These are phyloP conservation scores for Torymus texanus DNA, from an alignment of 2,888 invertebrate species.

Conservation along the genomic window DNA sequence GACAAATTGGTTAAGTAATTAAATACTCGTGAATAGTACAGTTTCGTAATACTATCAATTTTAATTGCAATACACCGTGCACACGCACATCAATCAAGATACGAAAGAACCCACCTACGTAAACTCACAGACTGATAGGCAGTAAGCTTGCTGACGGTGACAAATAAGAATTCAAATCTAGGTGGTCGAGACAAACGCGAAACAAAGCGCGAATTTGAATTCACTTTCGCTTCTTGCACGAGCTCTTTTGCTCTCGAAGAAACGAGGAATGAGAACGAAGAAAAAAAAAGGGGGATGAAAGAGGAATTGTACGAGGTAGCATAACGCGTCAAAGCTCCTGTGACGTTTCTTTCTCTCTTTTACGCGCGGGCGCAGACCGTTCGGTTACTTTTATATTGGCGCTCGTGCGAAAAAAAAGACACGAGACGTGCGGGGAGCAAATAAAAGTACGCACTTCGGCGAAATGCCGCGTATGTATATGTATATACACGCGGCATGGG, in stretches of 20 bases:
- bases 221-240: not conserved
- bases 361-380: conserved; percentile 7
- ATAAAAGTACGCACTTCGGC: conserved; percentile 43
- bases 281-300: not conserved
- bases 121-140: too few species aligned
- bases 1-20: too few species aligned
- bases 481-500: not conserved
- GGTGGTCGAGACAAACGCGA: not conserved
- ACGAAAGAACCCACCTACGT: too few species aligned
- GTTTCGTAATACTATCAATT: too few species aligned
- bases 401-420: not conserved
- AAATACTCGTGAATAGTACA: too few species aligned
- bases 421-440: not conserved
- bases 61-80: too few species aligned
- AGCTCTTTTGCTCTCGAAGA: too few species aligned
- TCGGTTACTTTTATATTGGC: conserved; percentile 25
- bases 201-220: conserved; percentile 42
- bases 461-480: conserved; percentile 39
- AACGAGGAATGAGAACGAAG: too few species aligned
- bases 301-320: conserved; percentile 11
- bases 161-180: conserved; percentile 35
- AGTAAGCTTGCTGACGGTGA: not conserved
- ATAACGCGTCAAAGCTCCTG: not conserved
- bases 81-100: too few species aligned
- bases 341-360: not conserved